Percentiles rank a stretch among this genome's conserved stretches.
These are phyloP conservation scores for Actenoides hombroni DNA, from an alignment of 2,113 vertebrate species.

Conservation along the genomic window DNA sequence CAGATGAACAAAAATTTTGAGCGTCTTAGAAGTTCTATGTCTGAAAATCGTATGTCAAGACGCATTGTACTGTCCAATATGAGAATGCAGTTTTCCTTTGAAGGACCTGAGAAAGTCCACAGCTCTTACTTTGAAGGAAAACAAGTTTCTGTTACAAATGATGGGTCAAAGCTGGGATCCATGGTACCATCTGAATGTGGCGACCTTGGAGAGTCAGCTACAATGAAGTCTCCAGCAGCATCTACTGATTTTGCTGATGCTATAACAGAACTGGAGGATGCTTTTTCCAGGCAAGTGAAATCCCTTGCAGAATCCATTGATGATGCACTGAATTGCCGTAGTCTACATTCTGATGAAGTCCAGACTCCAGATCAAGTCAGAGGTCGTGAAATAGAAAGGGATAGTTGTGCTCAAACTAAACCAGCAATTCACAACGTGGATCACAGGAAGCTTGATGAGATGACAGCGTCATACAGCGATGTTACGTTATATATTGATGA, in stretches of 20 bases:
- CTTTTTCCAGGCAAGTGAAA: slow-evolving; percentile 95
- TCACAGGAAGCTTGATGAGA: slow-evolving; percentile 88
- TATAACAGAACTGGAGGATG: slow-evolving; percentile 95
- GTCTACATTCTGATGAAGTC: slow-evolving; percentile 86
- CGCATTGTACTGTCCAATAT: slow-evolving; percentile 98
- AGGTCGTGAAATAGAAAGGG: slow-evolving; percentile 79
- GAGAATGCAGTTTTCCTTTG: slow-evolving; percentile 99
- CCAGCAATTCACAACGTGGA: slow-evolving; percentile 76
- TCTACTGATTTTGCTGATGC: slow-evolving; percentile 90
- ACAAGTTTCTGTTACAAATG: slow-evolving; percentile 89
- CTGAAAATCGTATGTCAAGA: slow-evolving; percentile 97
- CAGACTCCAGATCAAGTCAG: slow-evolving; percentile 72
- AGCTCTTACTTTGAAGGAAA: slow-evolving; percentile 97
- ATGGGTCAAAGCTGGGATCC: slow-evolving; percentile 82
- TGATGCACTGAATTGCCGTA: slow-evolving; percentile 93
- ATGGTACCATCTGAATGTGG: slow-evolving; percentile 83
- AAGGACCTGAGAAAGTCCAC: slow-evolving; percentile 96
- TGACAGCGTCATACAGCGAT: slow-evolving; percentile 95
- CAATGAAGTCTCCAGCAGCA: slow-evolving; percentile 81
- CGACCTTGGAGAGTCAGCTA: slow-evolving; percentile 78
- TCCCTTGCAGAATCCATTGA: slow-evolving; percentile 96
- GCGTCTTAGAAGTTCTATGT: slow-evolving; percentile 97
- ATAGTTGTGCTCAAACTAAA: slow-evolving; percentile 76
- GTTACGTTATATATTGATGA: slow-evolving; percentile 97
- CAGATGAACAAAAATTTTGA: slow-evolving; percentile 99